Conservation (phyloP, 2,797 vertebrate species). For the Jordanella pulchra region DNA sequence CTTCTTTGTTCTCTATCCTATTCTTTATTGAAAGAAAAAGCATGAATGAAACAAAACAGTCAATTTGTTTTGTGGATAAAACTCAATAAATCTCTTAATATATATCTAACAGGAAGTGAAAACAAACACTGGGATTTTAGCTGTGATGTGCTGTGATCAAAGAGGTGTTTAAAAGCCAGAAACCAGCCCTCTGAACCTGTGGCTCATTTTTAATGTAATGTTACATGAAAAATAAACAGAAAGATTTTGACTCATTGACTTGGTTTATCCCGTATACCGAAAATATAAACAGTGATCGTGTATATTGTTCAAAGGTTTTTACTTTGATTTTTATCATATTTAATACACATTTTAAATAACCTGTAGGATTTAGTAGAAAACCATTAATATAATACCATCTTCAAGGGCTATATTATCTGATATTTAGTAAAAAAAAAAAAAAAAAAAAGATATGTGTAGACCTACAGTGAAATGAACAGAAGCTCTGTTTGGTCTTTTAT, state of each 20-base stretch:
- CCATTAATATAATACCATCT: background rate
- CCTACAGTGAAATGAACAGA: background rate
- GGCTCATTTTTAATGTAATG: constrained; percentile 8
- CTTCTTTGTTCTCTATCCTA: no score
- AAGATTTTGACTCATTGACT: constrained; percentile 1
- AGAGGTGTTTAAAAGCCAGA: background rate
- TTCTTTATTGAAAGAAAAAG: background rate
- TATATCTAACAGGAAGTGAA: background rate
- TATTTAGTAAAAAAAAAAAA: background rate
- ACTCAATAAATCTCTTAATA: background rate
- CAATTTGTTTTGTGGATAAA: background rate
- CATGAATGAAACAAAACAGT: background rate
- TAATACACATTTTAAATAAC: constrained; percentile 2
- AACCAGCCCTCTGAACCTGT: constrained; percentile 8
- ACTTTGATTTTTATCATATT: no score
- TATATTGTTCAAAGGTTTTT: no score
- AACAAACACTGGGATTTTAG: background rate
- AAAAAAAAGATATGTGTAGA: background rate
- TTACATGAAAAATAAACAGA: constrained; percentile 1
- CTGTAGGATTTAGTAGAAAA: background rate
- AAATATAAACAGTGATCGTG: no score
- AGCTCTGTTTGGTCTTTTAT: background rate
- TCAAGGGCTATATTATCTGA: background rate
- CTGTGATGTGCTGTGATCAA: background rate
- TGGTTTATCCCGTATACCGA: constrained; percentile 3